A percentile compares a stretch with the other conserved stretches of the same genome.
Evolutionary conservation across 53 echinoderm and acorn worm species (phyloP).

Genomic region (Crossaster papposus): DNA sequence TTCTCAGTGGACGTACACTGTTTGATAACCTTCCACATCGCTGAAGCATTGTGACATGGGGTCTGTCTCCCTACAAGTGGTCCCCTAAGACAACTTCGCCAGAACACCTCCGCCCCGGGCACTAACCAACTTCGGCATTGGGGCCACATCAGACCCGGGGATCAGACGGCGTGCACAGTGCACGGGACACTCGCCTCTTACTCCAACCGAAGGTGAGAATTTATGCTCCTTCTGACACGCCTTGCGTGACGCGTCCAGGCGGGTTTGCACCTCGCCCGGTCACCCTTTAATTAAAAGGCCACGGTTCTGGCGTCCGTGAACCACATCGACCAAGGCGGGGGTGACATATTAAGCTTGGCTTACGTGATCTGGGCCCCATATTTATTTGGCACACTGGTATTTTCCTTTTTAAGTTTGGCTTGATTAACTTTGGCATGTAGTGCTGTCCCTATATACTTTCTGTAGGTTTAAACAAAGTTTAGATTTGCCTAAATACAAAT

Average conservation of each 20-base stretch:
- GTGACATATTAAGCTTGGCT: constrained; percentile 16
- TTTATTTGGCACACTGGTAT: background rate
- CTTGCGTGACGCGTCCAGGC: constrained; percentile 44
- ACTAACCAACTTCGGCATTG: constrained; percentile 36
- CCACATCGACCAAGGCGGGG: background rate
- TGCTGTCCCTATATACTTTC: background rate
- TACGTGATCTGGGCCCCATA: constrained; percentile 50
- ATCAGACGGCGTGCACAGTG: constrained; percentile 20
- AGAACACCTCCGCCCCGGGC: constrained; percentile 12
- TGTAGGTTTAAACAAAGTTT: background rate
- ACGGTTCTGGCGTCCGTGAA: constrained; percentile 15
- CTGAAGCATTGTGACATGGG: constrained; percentile 20
- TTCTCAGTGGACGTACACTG: background rate
- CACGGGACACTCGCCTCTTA: background rate
- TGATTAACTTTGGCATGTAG: background rate
- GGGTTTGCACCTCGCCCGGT: constrained; percentile 36
- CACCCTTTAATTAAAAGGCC: constrained; percentile 40
- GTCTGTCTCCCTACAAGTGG: background rate
- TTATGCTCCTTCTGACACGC: constrained; percentile 52
- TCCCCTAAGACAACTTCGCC: constrained; percentile 23
- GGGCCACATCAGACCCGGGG: constrained; percentile 1
- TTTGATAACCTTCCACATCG: background rate
- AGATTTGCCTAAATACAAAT: too few relatives aligned
- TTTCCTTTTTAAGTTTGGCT: background rate
- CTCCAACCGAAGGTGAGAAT: constrained; percentile 47